Conservation (phyloP, 2,113 vertebrate genomes). For the Acanthisitta chloris region DNA sequence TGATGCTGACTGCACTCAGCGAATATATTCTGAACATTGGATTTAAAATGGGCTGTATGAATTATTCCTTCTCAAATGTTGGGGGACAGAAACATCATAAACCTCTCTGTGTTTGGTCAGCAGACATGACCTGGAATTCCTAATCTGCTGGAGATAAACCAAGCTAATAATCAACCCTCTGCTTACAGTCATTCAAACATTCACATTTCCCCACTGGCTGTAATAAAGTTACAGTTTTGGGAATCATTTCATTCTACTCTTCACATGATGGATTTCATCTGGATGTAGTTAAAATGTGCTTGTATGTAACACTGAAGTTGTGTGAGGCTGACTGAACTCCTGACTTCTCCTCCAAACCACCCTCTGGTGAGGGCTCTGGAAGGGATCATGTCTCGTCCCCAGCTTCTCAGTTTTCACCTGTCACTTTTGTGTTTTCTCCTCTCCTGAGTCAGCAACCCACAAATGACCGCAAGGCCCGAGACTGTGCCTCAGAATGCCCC, state of each 20-base stretch:
- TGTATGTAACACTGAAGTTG: not conserved
- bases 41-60: not conserved
- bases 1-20: not conserved
- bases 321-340: not conserved
- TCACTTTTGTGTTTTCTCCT: not conserved
- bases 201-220: not conserved
- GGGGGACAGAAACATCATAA: not conserved
- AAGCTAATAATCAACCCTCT: conserved; percentile 58
- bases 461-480: not conserved
- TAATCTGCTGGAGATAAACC: conserved; percentile 51
- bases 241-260: not conserved
- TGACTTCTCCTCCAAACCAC: not conserved
- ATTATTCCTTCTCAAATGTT: not conserved
- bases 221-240: not conserved
- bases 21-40: not conserved
- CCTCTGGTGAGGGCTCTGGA: not conserved
- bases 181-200: conserved; percentile 36
- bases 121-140: conserved; percentile 33
- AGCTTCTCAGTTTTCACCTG: not conserved
- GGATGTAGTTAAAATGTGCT: not conserved
- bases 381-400: rapidly evolving
- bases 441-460: not conserved
- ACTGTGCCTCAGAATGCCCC: not conserved
- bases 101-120: conserved; percentile 3
- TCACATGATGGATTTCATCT: conserved; percentile 14